Conservation (phyloP, 2,113 vertebrate species). For the Gallinago media region DNA sequence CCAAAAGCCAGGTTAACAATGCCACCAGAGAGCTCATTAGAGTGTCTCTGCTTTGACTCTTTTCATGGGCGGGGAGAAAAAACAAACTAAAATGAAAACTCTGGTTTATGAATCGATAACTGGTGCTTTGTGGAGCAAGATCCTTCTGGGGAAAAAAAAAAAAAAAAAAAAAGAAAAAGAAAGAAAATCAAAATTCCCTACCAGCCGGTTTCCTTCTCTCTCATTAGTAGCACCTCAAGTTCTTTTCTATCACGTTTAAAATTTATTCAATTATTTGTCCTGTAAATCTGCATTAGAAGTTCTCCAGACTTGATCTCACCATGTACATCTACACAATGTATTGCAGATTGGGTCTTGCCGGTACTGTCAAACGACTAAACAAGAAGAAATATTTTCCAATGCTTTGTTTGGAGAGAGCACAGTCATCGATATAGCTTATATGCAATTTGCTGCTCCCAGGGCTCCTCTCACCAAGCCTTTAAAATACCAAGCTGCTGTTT, state of each 20-base stretch:
- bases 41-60: neutral
- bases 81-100: neutral
- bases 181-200: neutral
- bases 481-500: neutral
- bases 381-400: neutral
- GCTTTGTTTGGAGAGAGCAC: neutral
- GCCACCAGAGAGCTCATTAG: conserved; percentile 40
- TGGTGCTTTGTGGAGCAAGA: neutral
- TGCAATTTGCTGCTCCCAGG: neutral
- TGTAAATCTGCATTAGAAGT: neutral
- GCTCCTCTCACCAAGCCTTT: neutral
- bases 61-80: neutral
- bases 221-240: neutral
- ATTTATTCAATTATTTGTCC: neutral
- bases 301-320: neutral
- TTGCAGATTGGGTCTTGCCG: neutral
- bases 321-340: too few species aligned
- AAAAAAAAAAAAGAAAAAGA: neutral
- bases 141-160: neutral
- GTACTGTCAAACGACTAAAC: neutral
- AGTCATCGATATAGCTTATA: neutral
- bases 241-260: neutral
- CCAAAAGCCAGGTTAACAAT: neutral
- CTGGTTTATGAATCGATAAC: neutral
- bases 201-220: neutral